Conservation (phyloP, 2,113 vertebrate genomes). For the Dasyurus viverrinus region DNA sequence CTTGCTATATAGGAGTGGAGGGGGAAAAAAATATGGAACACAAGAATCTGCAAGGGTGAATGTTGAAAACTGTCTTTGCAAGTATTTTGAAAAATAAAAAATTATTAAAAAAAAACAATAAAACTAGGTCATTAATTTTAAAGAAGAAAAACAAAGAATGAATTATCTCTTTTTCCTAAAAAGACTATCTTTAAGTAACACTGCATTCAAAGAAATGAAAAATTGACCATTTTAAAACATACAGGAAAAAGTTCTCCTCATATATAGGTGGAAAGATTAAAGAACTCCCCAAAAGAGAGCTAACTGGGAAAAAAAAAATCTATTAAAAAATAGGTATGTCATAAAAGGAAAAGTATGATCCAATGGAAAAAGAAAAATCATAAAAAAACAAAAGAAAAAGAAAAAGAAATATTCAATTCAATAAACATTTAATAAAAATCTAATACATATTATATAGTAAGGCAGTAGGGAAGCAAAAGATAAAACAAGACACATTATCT, state of each 20-base stretch:
- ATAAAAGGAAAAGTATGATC: slow-evolving; percentile 11
- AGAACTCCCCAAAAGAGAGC: not conserved
- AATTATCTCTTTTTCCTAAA: slow-evolving; percentile 25
- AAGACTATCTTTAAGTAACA: slow-evolving; percentile 14
- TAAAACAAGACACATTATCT: not conserved
- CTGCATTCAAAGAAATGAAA: slow-evolving; percentile 39
- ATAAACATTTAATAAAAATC: not conserved
- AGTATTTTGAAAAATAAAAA: too few relatives aligned
- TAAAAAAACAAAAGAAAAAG: slow-evolving; percentile 15
- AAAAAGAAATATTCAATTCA: not conserved
- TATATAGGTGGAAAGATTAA: not conserved
- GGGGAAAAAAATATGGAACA: too few relatives aligned
- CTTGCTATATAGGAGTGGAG: too few relatives aligned
- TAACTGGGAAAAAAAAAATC: not conserved
- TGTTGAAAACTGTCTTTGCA: too few relatives aligned
- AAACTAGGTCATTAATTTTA: slow-evolving; percentile 33
- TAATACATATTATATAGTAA: not conserved
- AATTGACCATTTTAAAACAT: slow-evolving; percentile 4
- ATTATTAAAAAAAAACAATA: not conserved
- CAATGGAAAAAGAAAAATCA: not conserved
- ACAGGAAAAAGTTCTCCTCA: not conserved
- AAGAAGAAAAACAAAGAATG: slow-evolving; percentile 38
- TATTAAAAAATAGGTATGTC: slow-evolving; percentile 39
- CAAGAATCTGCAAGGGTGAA: too few relatives aligned
- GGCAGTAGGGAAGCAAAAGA: not conserved